These are phyloP conservation scores for Pygmarrhopalites habei DNA, from an alignment of 1,140 invertebrate genomes.

Conservation along the genomic window DNA sequence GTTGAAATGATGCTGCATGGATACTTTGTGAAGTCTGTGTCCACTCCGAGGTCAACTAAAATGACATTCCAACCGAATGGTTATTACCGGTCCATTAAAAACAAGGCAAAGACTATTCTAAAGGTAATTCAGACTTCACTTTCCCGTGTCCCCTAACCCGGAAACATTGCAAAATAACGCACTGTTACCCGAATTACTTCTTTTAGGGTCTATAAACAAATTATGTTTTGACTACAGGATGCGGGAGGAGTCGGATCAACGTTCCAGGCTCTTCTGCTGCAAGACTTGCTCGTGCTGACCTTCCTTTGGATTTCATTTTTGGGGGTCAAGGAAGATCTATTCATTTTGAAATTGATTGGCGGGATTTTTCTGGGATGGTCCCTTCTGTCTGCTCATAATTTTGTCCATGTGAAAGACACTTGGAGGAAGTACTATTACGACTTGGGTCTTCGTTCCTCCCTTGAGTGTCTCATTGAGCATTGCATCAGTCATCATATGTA, in stretches of 20 bases:
- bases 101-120: conserved; percentile 49
- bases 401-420: conserved; percentile 41
- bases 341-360: conserved; percentile 9
- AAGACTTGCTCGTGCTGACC: background rate
- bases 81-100: conserved; percentile 59
- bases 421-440: conserved; percentile 42
- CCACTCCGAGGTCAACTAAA: conserved; percentile 52
- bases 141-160: background rate
- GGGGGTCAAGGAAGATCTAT: background rate
- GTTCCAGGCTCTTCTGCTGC: background rate
- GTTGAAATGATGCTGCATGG: conserved; percentile 52
- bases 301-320: background rate
- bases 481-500: conserved; percentile 41
- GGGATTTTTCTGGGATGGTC: conserved; percentile 23
- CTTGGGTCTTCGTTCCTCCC: conserved; percentile 38
- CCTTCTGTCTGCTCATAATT: conserved; percentile 40
- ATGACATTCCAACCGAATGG: conserved; percentile 61
- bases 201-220: background rate
- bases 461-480: conserved; percentile 42
- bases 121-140: conserved; percentile 15
- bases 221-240: background rate
- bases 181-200: background rate
- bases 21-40: conserved; percentile 54
- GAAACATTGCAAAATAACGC: too few relatives aligned
- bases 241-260: conserved; percentile 14